Evolutionary conservation across 2,797 vertebrate genomes (phyloP).

Genomic region (Intellagama lesueurii): DNA sequence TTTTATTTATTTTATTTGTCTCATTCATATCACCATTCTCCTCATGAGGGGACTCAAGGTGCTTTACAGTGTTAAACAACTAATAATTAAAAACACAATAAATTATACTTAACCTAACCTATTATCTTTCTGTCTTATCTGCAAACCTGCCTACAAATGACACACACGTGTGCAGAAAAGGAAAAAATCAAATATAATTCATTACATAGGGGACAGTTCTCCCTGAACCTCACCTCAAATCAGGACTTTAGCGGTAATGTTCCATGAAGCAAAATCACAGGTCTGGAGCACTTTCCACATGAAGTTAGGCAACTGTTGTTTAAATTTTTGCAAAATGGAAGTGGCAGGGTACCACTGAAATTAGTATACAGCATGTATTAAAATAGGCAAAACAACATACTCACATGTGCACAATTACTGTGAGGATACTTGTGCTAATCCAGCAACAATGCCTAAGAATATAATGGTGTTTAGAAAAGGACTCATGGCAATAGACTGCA

Average conservation of each 20-base stretch:
- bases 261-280: neutral
- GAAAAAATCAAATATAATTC: too few species aligned
- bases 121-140: too few species aligned
- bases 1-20: too few species aligned
- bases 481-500: too few species aligned
- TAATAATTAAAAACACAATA: too few species aligned
- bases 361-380: neutral
- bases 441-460: neutral
- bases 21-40: too few species aligned
- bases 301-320: neutral
- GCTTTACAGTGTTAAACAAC: too few species aligned
- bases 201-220: too few species aligned
- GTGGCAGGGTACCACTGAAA: neutral
- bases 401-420: neutral
- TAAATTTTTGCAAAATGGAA: neutral
- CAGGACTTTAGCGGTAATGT: neutral
- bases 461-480: neutral
- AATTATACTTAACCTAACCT: too few species aligned
- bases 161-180: too few species aligned
- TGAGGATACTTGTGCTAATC: neutral
- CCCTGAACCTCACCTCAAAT: neutral
- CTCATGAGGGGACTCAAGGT: too few species aligned
- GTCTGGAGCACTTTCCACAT: neutral
- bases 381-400: neutral
- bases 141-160: too few species aligned